Percentiles rank a stretch among this genome's conserved stretches.
These are phyloP conservation scores for Sminthurides bifidus DNA, from an alignment of 1,140 invertebrate species.

Conservation along the genomic window DNA sequence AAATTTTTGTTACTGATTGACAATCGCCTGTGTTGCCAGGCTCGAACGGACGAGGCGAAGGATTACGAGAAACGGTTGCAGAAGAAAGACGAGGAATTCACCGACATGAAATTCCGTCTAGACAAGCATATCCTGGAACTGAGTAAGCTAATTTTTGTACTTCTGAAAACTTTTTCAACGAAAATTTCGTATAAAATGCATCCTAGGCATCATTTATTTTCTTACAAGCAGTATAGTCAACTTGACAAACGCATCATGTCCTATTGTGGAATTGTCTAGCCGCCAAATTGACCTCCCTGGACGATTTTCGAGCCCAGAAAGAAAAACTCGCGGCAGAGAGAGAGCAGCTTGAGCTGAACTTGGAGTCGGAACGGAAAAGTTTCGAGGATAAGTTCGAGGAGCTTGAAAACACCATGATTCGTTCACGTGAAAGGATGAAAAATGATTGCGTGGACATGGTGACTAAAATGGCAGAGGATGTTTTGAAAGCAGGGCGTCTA, in stretches of 20 bases:
- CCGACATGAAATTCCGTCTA: conserved; percentile 20
- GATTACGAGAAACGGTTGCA: conserved; percentile 12
- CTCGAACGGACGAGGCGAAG: conserved; percentile 14
- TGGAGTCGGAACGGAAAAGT: conserved; percentile 11
- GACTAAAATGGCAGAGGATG: conserved; percentile 21
- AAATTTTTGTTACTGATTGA: no score
- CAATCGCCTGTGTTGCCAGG: no score
- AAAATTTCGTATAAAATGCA: no score
- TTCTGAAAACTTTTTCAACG: no score
- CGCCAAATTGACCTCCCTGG: conserved; percentile 19
- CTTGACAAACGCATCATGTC: no score
- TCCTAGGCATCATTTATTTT: neutral
- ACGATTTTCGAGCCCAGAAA: conserved; percentile 27
- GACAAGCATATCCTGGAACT: conserved; percentile 23
- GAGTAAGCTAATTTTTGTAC: conserved; percentile 1
- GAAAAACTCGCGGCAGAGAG: conserved; percentile 13
- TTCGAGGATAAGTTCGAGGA: conserved; percentile 25
- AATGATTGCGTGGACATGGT: conserved; percentile 21
- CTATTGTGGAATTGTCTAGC: no score
- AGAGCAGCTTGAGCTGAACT: conserved; percentile 9
- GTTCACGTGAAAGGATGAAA: conserved; percentile 23
- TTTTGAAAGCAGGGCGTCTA: conserved; percentile 26
- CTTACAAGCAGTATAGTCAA: no score
- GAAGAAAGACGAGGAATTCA: conserved; percentile 23
- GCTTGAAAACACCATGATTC: conserved; percentile 26